Evolutionary conservation across 2,113 vertebrate species (phyloP).

Genomic region (Pogonocichla stellata): DNA sequence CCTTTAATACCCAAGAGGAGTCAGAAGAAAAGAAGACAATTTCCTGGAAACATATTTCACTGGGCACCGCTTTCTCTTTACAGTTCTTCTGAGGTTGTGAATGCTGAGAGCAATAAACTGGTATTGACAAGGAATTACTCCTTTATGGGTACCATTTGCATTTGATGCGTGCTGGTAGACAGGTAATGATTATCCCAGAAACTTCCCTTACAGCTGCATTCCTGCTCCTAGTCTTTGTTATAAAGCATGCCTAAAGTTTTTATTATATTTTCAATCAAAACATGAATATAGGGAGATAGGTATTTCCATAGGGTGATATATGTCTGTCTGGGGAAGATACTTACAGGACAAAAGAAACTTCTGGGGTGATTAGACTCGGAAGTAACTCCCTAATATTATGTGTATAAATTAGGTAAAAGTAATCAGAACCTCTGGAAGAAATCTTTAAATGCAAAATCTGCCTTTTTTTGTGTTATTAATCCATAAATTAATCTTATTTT

Average conservation of each 20-base stretch:
- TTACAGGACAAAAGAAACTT: not conserved
- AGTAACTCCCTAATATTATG: not conserved
- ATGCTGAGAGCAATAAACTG: slow-evolving; percentile 22
- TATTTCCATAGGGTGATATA: not conserved
- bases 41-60: not conserved
- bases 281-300: not conserved
- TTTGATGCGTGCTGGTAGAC: not conserved
- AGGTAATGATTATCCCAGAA: not conserved
- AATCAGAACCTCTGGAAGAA: not conserved
- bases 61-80: not conserved
- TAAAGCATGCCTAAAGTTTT: not conserved
- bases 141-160: not conserved
- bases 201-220: not conserved
- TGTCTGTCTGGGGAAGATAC: not conserved
- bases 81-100: not conserved
- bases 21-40: not conserved
- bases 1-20: not conserved
- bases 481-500: not conserved
- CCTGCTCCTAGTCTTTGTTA: not conserved
- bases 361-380: not conserved
- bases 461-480: accelerated
- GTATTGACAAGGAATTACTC: not conserved
- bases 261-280: not conserved
- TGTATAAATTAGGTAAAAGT: not conserved
- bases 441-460: not conserved